A percentile compares a stretch with the other conserved stretches of the same genome.
Evolutionary conservation across 2,113 vertebrate genomes (phyloP).

Genomic region (Caracal caracal): DNA sequence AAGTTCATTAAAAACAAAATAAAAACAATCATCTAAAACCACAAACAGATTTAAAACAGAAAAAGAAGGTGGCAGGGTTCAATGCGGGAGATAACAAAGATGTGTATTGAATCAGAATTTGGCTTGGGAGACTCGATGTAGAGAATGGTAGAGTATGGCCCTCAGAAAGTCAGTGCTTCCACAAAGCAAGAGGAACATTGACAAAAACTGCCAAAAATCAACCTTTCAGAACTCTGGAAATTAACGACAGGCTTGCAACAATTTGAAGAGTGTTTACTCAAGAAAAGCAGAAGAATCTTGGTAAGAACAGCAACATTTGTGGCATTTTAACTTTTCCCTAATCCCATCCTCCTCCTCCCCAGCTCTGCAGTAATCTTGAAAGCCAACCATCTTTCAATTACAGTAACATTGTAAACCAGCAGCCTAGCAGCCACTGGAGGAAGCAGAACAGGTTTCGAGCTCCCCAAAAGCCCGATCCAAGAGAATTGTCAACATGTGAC

Average conservation of each 20-base stretch:
- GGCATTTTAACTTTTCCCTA: neutral
- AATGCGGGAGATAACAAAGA: neutral
- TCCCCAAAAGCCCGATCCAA: neutral
- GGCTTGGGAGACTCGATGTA: neutral
- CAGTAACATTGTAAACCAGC: neutral
- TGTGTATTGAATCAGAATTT: neutral
- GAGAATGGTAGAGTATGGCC: neutral
- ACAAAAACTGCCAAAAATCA: neutral
- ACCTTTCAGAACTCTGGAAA: conserved; percentile 42
- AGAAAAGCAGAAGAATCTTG: neutral
- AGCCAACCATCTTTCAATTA: neutral
- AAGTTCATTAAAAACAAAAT: conserved; percentile 16
- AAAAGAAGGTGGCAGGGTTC: neutral
- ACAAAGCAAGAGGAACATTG: neutral
- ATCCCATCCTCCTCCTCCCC: neutral
- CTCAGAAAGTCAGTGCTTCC: neutral
- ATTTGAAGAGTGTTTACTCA: neutral
- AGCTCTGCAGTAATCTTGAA: conserved; percentile 4
- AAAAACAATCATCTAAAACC: neutral
- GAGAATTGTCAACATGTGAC: neutral
- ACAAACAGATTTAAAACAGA: neutral
- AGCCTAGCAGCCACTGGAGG: neutral
- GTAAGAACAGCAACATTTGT: neutral
- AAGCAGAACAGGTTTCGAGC: neutral
- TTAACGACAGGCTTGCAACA: neutral